Percentiles rank a stretch among this genome's conserved stretches.
These are phyloP conservation scores for Apodemia duryi DNA, from an alignment of 2,888 invertebrate genomes.

Conservation along the genomic window DNA sequence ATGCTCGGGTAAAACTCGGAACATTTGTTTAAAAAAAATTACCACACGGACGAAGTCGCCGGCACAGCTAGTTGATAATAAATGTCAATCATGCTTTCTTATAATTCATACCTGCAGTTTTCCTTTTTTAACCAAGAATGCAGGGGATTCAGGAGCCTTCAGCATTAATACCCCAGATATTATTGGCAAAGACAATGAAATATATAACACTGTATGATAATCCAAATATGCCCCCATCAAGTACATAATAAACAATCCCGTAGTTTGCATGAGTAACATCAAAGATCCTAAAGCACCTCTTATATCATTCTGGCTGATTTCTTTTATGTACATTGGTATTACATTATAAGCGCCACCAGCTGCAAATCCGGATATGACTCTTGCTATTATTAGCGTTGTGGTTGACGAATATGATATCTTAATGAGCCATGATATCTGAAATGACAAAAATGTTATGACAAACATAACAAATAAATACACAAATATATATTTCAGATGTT, in stretches of 20 bases:
- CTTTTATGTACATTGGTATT: slow-evolving; percentile 50
- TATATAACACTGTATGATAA: slow-evolving; percentile 46
- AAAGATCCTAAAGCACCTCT: slow-evolving; percentile 47
- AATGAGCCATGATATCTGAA: slow-evolving; percentile 54
- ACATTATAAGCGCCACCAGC: slow-evolving; percentile 46
- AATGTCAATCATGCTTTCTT: neutral
- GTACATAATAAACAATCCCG: slow-evolving; percentile 48
- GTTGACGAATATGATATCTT: slow-evolving; percentile 44
- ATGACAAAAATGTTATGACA: slow-evolving; percentile 18
- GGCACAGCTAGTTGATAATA: too few relatives aligned
- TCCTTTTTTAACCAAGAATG: slow-evolving; percentile 49
- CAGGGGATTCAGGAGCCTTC: slow-evolving; percentile 56
- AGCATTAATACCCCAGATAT: slow-evolving; percentile 40
- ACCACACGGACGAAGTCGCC: too few relatives aligned
- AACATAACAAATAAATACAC: too few relatives aligned
- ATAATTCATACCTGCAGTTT: slow-evolving; percentile 43
- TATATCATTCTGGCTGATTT: slow-evolving; percentile 49
- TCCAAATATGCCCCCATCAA: slow-evolving; percentile 46
- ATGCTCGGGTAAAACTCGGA: too few relatives aligned
- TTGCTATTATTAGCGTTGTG: slow-evolving; percentile 41
- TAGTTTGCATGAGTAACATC: slow-evolving; percentile 40
- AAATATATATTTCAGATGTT: too few relatives aligned
- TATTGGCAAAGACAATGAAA: slow-evolving; percentile 39
- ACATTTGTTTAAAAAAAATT: too few relatives aligned
- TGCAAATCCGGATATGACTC: slow-evolving; percentile 42